A percentile compares a stretch with the other conserved stretches of the same genome.
These are phyloP conservation scores for Sminthurinus signatus DNA, from an alignment of 1,140 invertebrate genomes.

Conservation along the genomic window DNA sequence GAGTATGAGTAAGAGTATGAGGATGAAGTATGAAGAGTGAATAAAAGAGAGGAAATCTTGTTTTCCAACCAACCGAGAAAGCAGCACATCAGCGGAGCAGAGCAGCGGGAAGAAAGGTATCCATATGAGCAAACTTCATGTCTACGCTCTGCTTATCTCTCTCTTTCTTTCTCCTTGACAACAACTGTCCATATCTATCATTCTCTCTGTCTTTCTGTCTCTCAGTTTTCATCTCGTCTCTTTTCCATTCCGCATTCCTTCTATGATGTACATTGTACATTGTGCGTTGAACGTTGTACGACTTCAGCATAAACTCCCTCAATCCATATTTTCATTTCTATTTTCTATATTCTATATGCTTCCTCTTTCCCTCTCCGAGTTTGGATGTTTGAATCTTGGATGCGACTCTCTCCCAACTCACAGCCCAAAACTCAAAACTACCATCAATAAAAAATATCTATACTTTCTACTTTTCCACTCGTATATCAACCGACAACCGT, in stretches of 20 bases:
- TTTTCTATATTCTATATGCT: background rate
- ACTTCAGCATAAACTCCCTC: background rate
- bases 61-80: conserved; percentile 3
- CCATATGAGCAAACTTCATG: background rate
- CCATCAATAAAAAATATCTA: conserved; percentile 12
- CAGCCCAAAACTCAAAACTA: conserved; percentile 16
- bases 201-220: background rate
- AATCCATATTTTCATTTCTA: too few relatives aligned
- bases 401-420: too few relatives aligned
- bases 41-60: background rate
- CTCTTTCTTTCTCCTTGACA: conserved; percentile 11
- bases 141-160: conserved; percentile 9
- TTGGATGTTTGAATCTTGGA: too few relatives aligned
- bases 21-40: too few relatives aligned
- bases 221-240: background rate
- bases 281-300: too few relatives aligned
- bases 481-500: too few relatives aligned
- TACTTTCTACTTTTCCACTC: too few relatives aligned
- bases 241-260: background rate
- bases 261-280: too few relatives aligned
- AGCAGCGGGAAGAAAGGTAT: background rate
- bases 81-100: too few relatives aligned
- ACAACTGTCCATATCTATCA: conserved; percentile 9
- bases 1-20: too few relatives aligned
- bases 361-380: background rate